These are phyloP conservation scores for Cheirogaleus major DNA, from an alignment of 2,797 vertebrate species.

Conservation along the genomic window DNA sequence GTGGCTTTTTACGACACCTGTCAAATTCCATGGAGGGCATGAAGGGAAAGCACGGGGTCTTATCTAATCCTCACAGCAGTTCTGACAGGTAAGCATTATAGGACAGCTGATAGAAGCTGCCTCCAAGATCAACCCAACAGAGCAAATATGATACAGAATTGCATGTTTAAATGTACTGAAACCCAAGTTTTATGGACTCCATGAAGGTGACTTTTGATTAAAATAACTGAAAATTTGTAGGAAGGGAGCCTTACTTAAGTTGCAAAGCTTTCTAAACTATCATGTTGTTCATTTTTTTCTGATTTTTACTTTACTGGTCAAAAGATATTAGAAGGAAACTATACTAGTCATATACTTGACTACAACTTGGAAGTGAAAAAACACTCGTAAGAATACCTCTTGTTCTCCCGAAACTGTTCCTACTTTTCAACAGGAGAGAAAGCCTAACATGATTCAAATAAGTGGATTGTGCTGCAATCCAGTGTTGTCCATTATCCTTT, in stretches of 20 bases:
- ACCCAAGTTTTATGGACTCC: slow-evolving; percentile 11
- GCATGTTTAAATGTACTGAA: background rate
- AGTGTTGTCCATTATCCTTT: background rate
- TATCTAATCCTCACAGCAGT: slow-evolving; percentile 22
- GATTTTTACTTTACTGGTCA: background rate
- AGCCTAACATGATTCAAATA: background rate
- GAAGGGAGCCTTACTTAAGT: background rate
- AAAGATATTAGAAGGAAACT: background rate
- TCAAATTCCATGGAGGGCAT: background rate
- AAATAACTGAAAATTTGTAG: slow-evolving; percentile 7
- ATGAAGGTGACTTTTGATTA: background rate
- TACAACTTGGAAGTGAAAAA: background rate
- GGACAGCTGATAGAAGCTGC: background rate
- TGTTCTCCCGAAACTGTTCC: background rate
- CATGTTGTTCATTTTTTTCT: background rate
- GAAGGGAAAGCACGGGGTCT: background rate
- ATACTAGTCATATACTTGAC: background rate
- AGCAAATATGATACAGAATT: background rate
- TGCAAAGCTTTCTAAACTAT: background rate
- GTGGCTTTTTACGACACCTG: background rate
- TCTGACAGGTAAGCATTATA: slow-evolving; percentile 2
- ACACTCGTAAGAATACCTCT: background rate
- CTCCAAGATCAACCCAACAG: background rate
- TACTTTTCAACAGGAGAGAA: background rate
- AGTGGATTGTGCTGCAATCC: background rate